Evolutionary conservation across 2,888 invertebrate genomes (phyloP).

Genomic region (Drosophila longiperda): DNA sequence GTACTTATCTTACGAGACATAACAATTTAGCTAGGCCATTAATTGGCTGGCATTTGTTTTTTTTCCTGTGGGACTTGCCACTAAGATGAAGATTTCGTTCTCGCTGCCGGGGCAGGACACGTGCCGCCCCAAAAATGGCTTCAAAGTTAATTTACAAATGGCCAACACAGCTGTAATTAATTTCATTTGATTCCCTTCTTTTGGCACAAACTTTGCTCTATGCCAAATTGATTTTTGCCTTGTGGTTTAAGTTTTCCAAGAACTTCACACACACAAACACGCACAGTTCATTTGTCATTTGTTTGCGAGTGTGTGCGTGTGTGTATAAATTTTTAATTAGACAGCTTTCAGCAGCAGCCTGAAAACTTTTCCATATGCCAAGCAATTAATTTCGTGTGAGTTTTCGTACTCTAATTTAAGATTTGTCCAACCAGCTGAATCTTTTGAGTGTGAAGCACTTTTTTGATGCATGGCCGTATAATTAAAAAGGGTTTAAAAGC

Average conservation of each 20-base stretch:
- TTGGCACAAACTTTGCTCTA: constrained; percentile 72
- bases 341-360: constrained; percentile 60
- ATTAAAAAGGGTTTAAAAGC: constrained; percentile 77
- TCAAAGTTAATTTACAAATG: constrained; percentile 77
- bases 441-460: constrained; percentile 7
- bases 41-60: constrained; percentile 55
- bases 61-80: constrained; percentile 36
- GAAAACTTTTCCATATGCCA: constrained; percentile 71
- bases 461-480: constrained; percentile 69
- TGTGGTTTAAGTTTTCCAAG: constrained; percentile 49
- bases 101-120: constrained; percentile 49
- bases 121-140: constrained; percentile 51
- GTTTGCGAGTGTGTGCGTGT: constrained; percentile 32
- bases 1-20: constrained; percentile 82
- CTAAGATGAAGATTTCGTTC: constrained; percentile 45
- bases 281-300: constrained; percentile 46
- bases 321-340: constrained; percentile 79
- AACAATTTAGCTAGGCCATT: constrained; percentile 81
- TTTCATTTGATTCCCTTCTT: constrained; percentile 71
- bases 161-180: constrained; percentile 70
- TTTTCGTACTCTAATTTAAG: constrained; percentile 41
- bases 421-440: constrained; percentile 12
- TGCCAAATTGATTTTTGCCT: constrained; percentile 73
- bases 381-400: constrained; percentile 72
- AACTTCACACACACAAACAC: constrained; percentile 27